Percentiles rank a stretch among this genome's conserved stretches.
phyloP scores from a whole-genome alignment of 2,888 invertebrate species.

The Eristalis intricaria region DNA sequence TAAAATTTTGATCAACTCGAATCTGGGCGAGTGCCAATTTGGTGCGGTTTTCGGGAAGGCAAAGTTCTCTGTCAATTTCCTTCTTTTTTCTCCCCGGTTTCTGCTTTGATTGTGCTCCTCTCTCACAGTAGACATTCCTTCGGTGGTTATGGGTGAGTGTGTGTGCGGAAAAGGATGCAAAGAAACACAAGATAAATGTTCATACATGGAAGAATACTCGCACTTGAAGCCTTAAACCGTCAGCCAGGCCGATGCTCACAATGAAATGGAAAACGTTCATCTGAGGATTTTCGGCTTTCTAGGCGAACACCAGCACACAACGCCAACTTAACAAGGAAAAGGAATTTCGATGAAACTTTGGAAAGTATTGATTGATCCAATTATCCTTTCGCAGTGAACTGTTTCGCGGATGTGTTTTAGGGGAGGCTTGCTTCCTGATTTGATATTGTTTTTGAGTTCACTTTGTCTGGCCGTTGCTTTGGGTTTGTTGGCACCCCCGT shows the following conservation, averaged over 20 bases:
- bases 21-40: conserved; percentile 63
- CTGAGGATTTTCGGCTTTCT: neutral
- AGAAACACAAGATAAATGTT: conserved; percentile 15
- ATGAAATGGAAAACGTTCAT: conserved; percentile 10
- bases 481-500: conserved; percentile 16
- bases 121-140: neutral
- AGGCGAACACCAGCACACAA: neutral
- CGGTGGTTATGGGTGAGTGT: neutral
- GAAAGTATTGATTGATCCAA: conserved; percentile 67
- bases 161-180: no score
- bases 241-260: conserved; percentile 5
- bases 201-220: conserved; percentile 7
- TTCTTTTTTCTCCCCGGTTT: conserved; percentile 29
- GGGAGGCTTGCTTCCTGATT: conserved; percentile 24
- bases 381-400: conserved; percentile 54
- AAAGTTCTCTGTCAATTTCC: conserved; percentile 62
- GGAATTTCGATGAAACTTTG: conserved; percentile 53
- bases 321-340: neutral
- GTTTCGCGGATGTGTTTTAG: conserved; percentile 54
- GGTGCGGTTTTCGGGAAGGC: conserved; percentile 56
- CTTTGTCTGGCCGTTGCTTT: conserved; percentile 26
- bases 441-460: conserved; percentile 23
- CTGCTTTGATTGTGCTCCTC: conserved; percentile 16
- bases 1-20: conserved; percentile 69
- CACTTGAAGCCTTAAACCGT: conserved; percentile 40